Evolutionary conservation across 2,888 invertebrate species (phyloP).

Genomic region (Idaea dimidiata): DNA sequence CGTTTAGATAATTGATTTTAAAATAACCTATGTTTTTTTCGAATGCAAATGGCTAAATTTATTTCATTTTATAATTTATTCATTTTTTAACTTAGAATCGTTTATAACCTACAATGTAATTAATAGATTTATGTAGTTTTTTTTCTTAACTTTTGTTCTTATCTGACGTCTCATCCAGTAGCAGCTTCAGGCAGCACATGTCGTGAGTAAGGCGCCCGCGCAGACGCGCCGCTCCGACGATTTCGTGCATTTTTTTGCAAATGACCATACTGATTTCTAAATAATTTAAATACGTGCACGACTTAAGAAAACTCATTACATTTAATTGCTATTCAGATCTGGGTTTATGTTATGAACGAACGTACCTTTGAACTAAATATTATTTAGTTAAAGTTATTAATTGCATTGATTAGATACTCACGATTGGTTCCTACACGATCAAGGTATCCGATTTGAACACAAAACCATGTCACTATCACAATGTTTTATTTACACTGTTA

Average conservation of each 20-base stretch:
- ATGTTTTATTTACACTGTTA: conserved; percentile 50
- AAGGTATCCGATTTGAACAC: conserved; percentile 72
- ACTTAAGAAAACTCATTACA: conserved; percentile 53
- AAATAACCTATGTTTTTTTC: too few relatives aligned
- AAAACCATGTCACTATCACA: conserved; percentile 78
- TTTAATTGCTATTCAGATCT: conserved; percentile 65
- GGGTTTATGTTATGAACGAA: conserved; percentile 49
- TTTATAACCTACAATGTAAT: not conserved
- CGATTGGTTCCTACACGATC: conserved; percentile 60
- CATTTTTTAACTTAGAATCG: not conserved
- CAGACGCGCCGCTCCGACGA: conserved; percentile 63
- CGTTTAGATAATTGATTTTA: too few relatives aligned
- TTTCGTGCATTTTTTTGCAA: conserved; percentile 76
- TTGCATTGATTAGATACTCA: conserved; percentile 41
- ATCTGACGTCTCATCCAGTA: conserved; percentile 33
- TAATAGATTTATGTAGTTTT: not conserved
- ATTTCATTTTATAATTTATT: too few relatives aligned
- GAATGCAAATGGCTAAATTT: too few relatives aligned
- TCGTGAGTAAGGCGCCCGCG: conserved; percentile 42
- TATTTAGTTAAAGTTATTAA: conserved; percentile 5
- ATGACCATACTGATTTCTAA: conserved; percentile 75
- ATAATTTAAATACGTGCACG: conserved; percentile 79
- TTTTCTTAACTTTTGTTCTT: not conserved
- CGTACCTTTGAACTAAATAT: conserved; percentile 18
- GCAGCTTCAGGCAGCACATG: conserved; percentile 35